These are phyloP conservation scores for Cosmia trapezina DNA, from an alignment of 2,888 invertebrate species.

Conservation along the genomic window DNA sequence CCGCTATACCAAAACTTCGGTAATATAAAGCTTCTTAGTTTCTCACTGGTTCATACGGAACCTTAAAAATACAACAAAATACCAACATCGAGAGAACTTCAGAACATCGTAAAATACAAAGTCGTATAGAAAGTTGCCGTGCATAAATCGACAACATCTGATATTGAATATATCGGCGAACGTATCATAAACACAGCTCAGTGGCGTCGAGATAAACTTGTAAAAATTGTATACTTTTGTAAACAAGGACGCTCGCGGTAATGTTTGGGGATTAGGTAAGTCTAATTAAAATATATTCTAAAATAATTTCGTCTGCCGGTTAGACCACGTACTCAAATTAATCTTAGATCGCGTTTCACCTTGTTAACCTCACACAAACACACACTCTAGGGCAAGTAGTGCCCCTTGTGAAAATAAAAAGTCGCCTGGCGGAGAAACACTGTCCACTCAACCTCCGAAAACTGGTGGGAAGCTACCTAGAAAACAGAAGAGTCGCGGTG, in stretches of 20 bases:
- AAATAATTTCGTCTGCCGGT: too few relatives aligned
- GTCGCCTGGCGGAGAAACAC: too few relatives aligned
- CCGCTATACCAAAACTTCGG: not conserved
- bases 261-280: conserved; percentile 14
- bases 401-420: too few relatives aligned
- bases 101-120: conserved; percentile 66
- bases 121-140: conserved; percentile 63
- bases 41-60: not conserved
- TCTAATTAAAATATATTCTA: not conserved
- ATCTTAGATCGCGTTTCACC: too few relatives aligned
- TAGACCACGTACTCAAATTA: too few relatives aligned
- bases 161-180: conserved; percentile 70
- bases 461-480: too few relatives aligned
- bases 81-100: conserved; percentile 46
- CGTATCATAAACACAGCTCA: conserved; percentile 66
- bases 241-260: conserved; percentile 31
- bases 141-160: conserved; percentile 67
- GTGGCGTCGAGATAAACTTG: conserved; percentile 61
- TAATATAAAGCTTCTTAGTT: not conserved
- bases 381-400: too few relatives aligned
- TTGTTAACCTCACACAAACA: too few relatives aligned
- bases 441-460: too few relatives aligned
- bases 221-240: conserved; percentile 59
- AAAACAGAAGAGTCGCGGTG: too few relatives aligned
- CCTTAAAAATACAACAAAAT: conserved; percentile 39